A percentile compares a stretch with the other conserved stretches of the same genome.
Evolutionary conservation across 2,888 invertebrate genomes (phyloP).

Genomic region (Alloscopus bannaensis): DNA sequence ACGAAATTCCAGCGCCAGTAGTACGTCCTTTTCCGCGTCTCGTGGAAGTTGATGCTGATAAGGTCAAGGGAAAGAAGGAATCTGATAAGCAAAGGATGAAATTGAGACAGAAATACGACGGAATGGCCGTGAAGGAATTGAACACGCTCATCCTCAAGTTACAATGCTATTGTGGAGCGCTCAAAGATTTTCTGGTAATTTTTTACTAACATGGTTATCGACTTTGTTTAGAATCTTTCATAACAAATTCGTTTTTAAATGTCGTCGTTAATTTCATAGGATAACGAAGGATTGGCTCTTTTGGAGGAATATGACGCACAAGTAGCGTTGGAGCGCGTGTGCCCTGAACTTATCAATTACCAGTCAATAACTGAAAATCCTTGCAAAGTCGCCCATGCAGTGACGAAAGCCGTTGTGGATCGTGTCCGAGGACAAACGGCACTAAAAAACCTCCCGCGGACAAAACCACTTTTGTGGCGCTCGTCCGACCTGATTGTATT

Average conservation of each 20-base stretch:
- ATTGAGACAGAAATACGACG: neutral
- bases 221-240: neutral
- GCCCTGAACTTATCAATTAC: conserved; percentile 11
- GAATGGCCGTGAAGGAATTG: conserved; percentile 13
- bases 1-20: too few species aligned
- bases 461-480: conserved; percentile 12
- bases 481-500: conserved; percentile 20
- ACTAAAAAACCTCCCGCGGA: neutral
- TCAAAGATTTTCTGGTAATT: conserved; percentile 34
- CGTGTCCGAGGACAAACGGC: neutral
- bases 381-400: neutral
- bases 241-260: neutral
- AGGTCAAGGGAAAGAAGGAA: neutral
- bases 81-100: neutral
- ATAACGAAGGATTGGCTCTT: conserved; percentile 22
- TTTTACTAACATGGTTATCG: too few species aligned
- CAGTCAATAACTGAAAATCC: conserved; percentile 10
- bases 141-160: conserved; percentile 17
- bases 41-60: neutral
- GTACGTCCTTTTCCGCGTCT: neutral
- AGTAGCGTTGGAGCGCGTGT: neutral
- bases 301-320: conserved; percentile 27
- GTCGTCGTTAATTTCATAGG: conserved; percentile 14
- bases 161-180: conserved; percentile 15
- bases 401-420: neutral